These are phyloP conservation scores for Chrysopilus asiliformis DNA, from an alignment of 2,888 invertebrate species.

Conservation along the genomic window DNA sequence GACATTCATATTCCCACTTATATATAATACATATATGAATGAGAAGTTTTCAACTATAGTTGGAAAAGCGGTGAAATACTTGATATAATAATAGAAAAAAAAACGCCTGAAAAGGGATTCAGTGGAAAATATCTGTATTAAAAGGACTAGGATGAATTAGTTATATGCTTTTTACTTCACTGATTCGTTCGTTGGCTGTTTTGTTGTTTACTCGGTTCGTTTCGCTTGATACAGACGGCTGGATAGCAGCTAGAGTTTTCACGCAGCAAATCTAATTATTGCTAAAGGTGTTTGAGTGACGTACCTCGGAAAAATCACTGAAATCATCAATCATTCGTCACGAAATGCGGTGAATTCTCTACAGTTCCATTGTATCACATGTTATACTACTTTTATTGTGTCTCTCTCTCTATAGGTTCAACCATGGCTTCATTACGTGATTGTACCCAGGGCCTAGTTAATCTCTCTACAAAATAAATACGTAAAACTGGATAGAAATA, in stretches of 20 bases:
- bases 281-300: slow-evolving; percentile 17
- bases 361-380: not conserved
- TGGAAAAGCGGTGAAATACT: not conserved
- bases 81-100: not conserved
- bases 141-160: not conserved
- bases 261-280: slow-evolving; percentile 17
- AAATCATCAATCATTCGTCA: slow-evolving; percentile 17
- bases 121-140: slow-evolving; percentile 6
- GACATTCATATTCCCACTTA: too few relatives aligned
- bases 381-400: too few relatives aligned
- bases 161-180: slow-evolving; percentile 3
- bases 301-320: slow-evolving; percentile 15
- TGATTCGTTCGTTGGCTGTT: slow-evolving; percentile 3
- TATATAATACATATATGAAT: too few relatives aligned
- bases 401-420: too few relatives aligned
- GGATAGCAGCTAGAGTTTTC: slow-evolving; percentile 10
- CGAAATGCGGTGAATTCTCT: slow-evolving; percentile 9
- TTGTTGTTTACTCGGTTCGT: slow-evolving; percentile 1
- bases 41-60: too few relatives aligned
- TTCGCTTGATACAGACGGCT: too few relatives aligned
- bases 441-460: slow-evolving; percentile 10
- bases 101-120: slow-evolving; percentile 3
- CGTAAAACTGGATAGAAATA: too few relatives aligned
- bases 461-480: slow-evolving; percentile 1
- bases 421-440: slow-evolving; percentile 13